Conservation (phyloP, 2,888 invertebrate genomes). For the Orthosia incerta region DNA sequence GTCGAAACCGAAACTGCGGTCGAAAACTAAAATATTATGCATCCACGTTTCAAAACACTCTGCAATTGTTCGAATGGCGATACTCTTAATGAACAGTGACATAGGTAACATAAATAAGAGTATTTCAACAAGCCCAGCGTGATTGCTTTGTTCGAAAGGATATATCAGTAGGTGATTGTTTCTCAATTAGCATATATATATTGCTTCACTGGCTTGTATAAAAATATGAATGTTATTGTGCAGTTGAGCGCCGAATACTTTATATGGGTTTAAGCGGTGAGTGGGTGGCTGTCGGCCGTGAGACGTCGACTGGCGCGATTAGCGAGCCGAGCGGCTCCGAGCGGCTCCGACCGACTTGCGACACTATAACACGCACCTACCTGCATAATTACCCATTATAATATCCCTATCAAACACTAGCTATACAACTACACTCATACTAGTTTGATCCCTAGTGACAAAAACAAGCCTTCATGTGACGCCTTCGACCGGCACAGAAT, state of each 20-base stretch:
- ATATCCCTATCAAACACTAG: constrained; percentile 59
- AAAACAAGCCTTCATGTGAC: constrained; percentile 43
- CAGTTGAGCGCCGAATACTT: constrained; percentile 83
- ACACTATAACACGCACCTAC: constrained; percentile 77
- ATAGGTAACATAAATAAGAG: constrained; percentile 54
- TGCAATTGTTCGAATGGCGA: constrained; percentile 43
- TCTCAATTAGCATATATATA: constrained; percentile 78
- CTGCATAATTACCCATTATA: constrained; percentile 80
- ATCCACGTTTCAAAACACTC: constrained; percentile 57
- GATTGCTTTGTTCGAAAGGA: constrained; percentile 62
- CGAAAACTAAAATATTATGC: constrained; percentile 12
- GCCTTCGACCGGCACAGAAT: constrained; percentile 43
- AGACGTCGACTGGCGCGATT: constrained; percentile 84
- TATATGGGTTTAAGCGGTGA: constrained; percentile 89
- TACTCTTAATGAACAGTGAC: constrained; percentile 54
- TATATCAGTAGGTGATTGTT: constrained; percentile 74
- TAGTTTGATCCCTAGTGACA: constrained; percentile 40
- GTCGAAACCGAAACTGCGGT: neutral
- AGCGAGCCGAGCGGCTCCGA: constrained; percentile 64
- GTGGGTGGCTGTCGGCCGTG: constrained; percentile 90
- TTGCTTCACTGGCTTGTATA: constrained; percentile 81
- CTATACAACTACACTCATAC: constrained; percentile 26
- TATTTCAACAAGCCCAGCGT: constrained; percentile 56
- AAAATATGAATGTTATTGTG: constrained; percentile 88
- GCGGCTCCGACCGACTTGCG: constrained; percentile 72